Evolutionary conservation across 2,797 vertebrate genomes (phyloP).

Genomic region (Picus viridis): DNA sequence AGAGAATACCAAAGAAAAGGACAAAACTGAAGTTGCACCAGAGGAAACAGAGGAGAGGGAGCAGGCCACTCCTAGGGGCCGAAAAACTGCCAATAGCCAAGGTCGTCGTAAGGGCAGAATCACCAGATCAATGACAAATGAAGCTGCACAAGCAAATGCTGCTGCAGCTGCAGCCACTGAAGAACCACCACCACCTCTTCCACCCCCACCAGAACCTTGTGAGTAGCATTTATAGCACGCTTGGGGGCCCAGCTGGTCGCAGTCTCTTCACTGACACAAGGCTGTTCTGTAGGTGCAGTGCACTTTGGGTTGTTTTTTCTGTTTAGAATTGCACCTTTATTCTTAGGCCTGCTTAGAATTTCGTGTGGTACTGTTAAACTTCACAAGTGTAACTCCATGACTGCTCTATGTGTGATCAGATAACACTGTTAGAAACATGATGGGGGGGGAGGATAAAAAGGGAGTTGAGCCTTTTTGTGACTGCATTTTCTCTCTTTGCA

Average conservation of each 20-base stretch:
- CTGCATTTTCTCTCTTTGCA: neutral
- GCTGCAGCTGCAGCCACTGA: conserved; percentile 81
- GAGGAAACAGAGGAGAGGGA: conserved; percentile 97
- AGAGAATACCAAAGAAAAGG: conserved; percentile 94
- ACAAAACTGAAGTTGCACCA: conserved; percentile 88
- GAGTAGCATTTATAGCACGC: conserved; percentile 44
- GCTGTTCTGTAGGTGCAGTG: neutral
- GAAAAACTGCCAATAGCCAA: conserved; percentile 98
- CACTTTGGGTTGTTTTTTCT: neutral
- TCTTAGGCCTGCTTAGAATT: neutral
- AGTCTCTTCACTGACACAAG: neutral
- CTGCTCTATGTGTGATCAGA: neutral
- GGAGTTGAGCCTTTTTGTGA: neutral
- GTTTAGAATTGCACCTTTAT: neutral
- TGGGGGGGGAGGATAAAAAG: neutral
- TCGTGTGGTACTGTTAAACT: neutral
- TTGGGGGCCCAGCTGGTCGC: neutral
- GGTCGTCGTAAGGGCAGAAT: conserved; percentile 96
- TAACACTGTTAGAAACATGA: neutral
- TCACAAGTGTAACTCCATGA: neutral
- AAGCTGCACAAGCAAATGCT: conserved; percentile 87
- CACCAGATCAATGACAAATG: conserved; percentile 98
- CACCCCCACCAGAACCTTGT: conserved; percentile 84
- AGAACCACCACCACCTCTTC: conserved; percentile 84
- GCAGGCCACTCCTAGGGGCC: conserved; percentile 90